Evolutionary conservation across 2,113 vertebrate species (phyloP).

Genomic region (Tragelaphus strepsiceros): DNA sequence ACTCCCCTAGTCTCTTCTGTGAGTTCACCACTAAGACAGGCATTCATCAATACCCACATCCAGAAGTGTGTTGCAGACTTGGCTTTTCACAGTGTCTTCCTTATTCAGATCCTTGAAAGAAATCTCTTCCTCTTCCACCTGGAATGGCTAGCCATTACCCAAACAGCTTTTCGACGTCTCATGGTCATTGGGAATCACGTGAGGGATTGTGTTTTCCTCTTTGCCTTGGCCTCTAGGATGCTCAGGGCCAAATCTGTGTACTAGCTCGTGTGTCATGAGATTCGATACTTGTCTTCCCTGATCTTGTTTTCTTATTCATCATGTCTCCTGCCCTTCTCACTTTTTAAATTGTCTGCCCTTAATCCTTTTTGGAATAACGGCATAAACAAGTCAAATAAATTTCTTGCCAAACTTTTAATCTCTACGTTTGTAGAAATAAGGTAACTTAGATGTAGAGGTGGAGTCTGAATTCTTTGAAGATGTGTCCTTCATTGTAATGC

Average conservation of each 20-base stretch:
- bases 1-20: neutral
- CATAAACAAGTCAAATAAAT: neutral
- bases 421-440: neutral
- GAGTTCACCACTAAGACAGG: neutral
- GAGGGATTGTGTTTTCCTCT: neutral
- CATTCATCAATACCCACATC: neutral
- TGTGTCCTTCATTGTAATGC: neutral
- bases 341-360: neutral
- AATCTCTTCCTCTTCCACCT: neutral
- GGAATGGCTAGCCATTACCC: neutral
- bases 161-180: neutral
- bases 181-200: neutral
- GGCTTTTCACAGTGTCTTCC: neutral
- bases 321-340: neutral
- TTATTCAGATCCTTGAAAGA: neutral
- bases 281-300: neutral
- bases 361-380: neutral
- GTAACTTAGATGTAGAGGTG: neutral
- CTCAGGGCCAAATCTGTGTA: neutral
- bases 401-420: neutral
- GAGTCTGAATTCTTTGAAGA: neutral
- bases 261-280: accelerated
- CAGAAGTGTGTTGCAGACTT: neutral
- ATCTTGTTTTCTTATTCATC: neutral
- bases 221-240: neutral